Evolutionary conservation across 2,113 vertebrate species (phyloP), one percentile per base, ranked within the genome.

Genomic region (Chaenocephalus aceratus): DNA sequence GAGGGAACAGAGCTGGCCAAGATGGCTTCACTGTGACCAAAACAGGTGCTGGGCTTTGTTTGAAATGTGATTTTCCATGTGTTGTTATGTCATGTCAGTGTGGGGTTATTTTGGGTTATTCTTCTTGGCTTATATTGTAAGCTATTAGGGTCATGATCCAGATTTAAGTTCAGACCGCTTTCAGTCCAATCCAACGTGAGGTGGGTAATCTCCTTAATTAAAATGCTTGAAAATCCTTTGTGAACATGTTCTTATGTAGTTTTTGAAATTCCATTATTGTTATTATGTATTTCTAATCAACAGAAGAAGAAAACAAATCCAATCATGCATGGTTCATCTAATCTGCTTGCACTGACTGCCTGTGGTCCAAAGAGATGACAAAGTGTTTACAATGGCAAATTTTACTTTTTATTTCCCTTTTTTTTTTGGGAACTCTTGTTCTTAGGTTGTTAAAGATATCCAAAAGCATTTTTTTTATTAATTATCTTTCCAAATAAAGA

Each of bases 251-350:
- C 13, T 76, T 56, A 23, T 48, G 64, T 8, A 0, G 23, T 36
- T 14, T 45, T 26, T 34, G 11, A 54, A 36, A 41, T 21, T 36
- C 52, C 15, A 51, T 75, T 58, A 41, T 56, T 34, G 52, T 79
- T 75, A 54, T 34, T 41, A 48, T 64, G 10, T 34, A 60, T 75
- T 79, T 75, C 73, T 72, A 54, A 77, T 76, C 61, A 77, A 46
- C 12, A 9, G 49, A 45, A 74, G 80, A 63, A 26, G 21, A 13
- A 79, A 56, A 51, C 71, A 60, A 84, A 86, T 82, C 81, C 63
- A 56, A 46, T 73, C 57, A 72, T 53, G 63, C 36, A 45, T 21
- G 41, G 4, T 56, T 44, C 60, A 57, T 75, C 48, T 73, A 62
- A 70, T 76, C 63, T 77, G 59, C 63, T 78, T 1, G n/a, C n/a